Evolutionary conservation across 2,888 invertebrate species (phyloP).

Genomic region (Oligia fasciuncula): DNA sequence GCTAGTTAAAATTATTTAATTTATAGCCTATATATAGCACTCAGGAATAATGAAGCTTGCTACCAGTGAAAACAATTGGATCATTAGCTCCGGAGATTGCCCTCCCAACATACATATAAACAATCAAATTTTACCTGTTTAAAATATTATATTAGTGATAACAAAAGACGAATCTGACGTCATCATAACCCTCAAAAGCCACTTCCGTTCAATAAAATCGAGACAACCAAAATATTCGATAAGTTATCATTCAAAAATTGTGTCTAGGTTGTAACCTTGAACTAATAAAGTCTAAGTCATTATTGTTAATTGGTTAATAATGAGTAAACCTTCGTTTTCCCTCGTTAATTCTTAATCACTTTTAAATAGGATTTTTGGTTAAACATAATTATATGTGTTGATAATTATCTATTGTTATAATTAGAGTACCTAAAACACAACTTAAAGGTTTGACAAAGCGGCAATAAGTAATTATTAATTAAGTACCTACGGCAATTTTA

Average conservation of each 20-base stretch:
- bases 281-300: constrained; percentile 34
- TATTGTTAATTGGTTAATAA: constrained; percentile 43
- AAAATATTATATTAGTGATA: no score
- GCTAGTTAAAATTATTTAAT: no score
- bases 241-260: background rate
- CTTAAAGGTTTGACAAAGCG: background rate
- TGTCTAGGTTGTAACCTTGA: constrained; percentile 26
- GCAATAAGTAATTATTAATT: no score
- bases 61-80: no score
- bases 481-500: background rate
- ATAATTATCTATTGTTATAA: background rate
- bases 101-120: no score
- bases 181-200: background rate
- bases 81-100: no score
- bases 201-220: background rate
- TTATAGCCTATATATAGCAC: no score
- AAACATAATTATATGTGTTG: background rate
- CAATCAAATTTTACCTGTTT: no score
- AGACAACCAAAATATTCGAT: background rate
- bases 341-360: constrained; percentile 1
- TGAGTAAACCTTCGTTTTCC: constrained; percentile 32
- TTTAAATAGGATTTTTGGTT: constrained; percentile 19
- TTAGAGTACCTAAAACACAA: no score
- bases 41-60: no score
- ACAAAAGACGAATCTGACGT: no score